phyloP scores from a whole-genome alignment of 2,888 invertebrate species.

The Cybosia mesomella region DNA sequence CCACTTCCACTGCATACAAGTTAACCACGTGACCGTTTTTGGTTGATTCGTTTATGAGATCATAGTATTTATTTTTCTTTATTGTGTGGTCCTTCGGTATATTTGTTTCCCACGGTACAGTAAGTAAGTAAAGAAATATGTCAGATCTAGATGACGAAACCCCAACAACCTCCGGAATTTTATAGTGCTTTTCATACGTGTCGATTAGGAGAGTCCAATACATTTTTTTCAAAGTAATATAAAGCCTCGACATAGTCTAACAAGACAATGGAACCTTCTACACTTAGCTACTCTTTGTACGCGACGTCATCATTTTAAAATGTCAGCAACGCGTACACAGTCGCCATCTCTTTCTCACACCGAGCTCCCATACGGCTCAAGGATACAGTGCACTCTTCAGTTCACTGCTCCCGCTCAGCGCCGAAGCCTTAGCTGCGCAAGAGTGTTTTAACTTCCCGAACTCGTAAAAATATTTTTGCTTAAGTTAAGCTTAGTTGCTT shows the following conservation, averaged over 20 bases:
- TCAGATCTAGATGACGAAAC: too few relatives aligned
- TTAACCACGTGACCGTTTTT: too few relatives aligned
- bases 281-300: constrained; percentile 46
- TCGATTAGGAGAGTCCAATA: too few relatives aligned
- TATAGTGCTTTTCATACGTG: too few relatives aligned
- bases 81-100: too few relatives aligned
- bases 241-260: not conserved
- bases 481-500: constrained; percentile 20
- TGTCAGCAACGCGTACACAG: constrained; percentile 66
- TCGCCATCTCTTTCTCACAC: constrained; percentile 66
- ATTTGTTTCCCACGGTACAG: too few relatives aligned
- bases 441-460: constrained; percentile 49
- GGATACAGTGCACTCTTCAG: constrained; percentile 81
- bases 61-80: too few relatives aligned
- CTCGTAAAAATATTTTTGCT: constrained; percentile 33
- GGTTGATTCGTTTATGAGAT: too few relatives aligned
- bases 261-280: not conserved
- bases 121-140: too few relatives aligned
- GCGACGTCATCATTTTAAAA: constrained; percentile 77
- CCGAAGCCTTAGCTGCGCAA: constrained; percentile 68
- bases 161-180: too few relatives aligned
- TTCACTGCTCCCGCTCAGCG: constrained; percentile 78
- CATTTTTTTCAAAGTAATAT: too few relatives aligned
- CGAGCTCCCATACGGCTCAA: constrained; percentile 77
- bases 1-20: too few relatives aligned